These are phyloP conservation scores for Lipotes vexillifer DNA, from an alignment of 2,113 vertebrate genomes.

Conservation along the genomic window DNA sequence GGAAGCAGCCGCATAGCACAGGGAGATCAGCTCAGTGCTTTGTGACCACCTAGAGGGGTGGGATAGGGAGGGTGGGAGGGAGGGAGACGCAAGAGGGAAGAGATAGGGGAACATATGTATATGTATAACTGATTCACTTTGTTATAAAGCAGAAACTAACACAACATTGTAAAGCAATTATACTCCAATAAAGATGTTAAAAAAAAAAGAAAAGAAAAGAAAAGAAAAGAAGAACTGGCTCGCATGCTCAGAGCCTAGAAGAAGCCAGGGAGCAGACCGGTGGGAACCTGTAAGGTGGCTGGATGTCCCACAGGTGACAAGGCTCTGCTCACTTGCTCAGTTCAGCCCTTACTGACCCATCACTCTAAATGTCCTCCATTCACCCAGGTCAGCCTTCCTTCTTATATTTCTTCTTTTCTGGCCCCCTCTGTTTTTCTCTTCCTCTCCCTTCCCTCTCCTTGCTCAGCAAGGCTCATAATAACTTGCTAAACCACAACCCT, in stretches of 20 bases:
- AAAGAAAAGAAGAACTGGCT: background rate
- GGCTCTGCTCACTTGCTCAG: background rate
- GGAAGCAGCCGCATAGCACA: too few species aligned
- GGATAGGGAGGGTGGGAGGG: too few species aligned
- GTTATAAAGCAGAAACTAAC: too few species aligned
- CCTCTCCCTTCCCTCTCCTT: background rate
- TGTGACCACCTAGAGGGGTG: too few species aligned
- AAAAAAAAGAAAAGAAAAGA: too few species aligned
- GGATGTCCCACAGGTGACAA: background rate
- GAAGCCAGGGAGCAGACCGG: background rate
- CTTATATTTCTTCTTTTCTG: background rate
- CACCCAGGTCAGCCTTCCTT: background rate
- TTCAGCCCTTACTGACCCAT: background rate
- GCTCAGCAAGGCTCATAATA: conserved; percentile 47
- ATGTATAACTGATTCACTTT: too few species aligned
- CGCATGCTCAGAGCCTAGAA: background rate
- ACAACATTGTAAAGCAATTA: too few species aligned
- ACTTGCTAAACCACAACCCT: conserved; percentile 41
- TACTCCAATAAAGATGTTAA: too few species aligned
- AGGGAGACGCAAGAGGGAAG: too few species aligned
- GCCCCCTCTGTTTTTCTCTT: background rate
- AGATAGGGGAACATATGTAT: too few species aligned
- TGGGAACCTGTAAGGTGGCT: background rate
- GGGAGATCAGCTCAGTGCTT: too few species aligned
- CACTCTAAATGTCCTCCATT: background rate